Base-by-base conservation (phyloP, 2,797 vertebrate genomes). In the Pelodytes ibericus region DNA sequence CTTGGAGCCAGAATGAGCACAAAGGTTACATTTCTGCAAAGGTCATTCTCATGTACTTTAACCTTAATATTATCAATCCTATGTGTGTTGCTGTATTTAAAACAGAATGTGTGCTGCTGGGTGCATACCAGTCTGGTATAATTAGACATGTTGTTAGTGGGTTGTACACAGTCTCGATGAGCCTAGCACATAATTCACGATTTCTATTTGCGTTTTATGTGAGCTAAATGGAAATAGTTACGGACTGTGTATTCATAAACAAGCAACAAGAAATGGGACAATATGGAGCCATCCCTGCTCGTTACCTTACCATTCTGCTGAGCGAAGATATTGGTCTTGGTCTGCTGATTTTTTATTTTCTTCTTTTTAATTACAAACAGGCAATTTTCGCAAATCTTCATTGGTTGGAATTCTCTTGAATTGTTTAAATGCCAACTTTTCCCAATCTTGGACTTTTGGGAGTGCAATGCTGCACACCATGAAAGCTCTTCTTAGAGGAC, bases 201-300 rank as follows among this genome's bases (percentile, higher is more conserved):
- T 49, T 51, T 78, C 75, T 78, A 78, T 72, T 78, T 72, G 56
- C 56, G 70, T 66, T 72, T 77, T 71, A 71, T 59, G 44, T 24
- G 69, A 44, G 61, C 70, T 67, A 67, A 72, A 71, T 26, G 24
- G 31, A 67, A 77, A 70, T 36, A 49, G 30, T 41, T 36, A 61
- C 25, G 41, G 47, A 47, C 39, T 24, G 61, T 65, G 33, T 30
- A 41, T 33, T 47, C 25, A n/a, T 47, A 71, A 63, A 71, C 60
- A 44, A 77, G 67, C 60, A 77, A 70, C 74, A 70, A 70, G 44
- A 44, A 9, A 15, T 13, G 7, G 10, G 15, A 16, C 10, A 44
- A 44, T n/a, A n/a, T n/a, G n/a, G n/a, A n/a, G n/a, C n/a, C n/a
- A n/a, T n/a, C n/a, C n/a, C n/a, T n/a, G n/a, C n/a, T n/a, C n/a